phyloP scores from a whole-genome alignment of 1,140 invertebrate genomes.

The Meloidogyne floridensis region DNA sequence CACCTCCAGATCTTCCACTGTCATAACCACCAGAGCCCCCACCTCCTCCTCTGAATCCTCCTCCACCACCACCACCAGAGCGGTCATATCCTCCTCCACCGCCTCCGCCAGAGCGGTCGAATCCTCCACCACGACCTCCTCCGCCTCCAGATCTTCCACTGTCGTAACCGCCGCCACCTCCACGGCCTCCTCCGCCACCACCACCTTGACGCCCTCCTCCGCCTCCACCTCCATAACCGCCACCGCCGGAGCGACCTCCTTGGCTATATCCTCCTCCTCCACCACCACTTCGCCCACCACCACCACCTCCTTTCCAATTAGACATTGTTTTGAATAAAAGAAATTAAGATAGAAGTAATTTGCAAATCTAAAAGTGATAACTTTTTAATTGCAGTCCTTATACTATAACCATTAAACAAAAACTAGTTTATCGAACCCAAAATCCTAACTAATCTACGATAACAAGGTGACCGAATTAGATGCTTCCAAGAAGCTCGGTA shows the following conservation, averaged over 20 bases:
- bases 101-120: neutral
- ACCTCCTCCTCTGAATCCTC: neutral
- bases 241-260: neutral
- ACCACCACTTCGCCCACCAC: constrained; percentile 1
- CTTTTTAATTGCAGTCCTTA: too few relatives aligned
- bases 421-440: too few relatives aligned
- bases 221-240: constrained; percentile 8
- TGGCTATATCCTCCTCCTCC: neutral
- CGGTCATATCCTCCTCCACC: neutral
- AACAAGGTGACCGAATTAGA: too few relatives aligned
- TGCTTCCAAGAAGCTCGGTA: too few relatives aligned
- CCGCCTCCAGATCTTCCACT: neutral
- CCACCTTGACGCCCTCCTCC: neutral
- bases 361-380: too few relatives aligned
- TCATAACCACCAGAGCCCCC: neutral
- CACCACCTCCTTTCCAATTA: neutral
- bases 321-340: too few relatives aligned
- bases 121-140: neutral
- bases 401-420: too few relatives aligned
- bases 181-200: neutral
- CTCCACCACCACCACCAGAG: constrained; percentile 9
- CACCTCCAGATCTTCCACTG: neutral
- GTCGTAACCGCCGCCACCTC: neutral
- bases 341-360: too few relatives aligned
- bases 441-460: too few relatives aligned